These are phyloP conservation scores for Callochromis pleurospilus DNA, from an alignment of 2,113 vertebrate species.

Conservation along the genomic window DNA sequence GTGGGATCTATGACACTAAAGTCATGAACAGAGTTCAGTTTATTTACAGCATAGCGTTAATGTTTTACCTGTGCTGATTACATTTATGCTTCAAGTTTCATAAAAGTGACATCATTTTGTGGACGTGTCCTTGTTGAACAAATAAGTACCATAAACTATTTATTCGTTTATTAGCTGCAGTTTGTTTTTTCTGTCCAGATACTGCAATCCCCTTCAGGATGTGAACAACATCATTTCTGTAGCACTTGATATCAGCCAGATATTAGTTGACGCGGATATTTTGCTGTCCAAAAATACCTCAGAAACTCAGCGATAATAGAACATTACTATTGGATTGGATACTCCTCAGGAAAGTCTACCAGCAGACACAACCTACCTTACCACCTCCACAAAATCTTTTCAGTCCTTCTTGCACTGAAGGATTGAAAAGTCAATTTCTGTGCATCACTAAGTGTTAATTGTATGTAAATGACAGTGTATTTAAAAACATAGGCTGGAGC, in stretches of 20 bases:
- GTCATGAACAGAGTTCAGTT: background rate
- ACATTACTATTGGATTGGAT: background rate
- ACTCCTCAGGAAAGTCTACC: background rate
- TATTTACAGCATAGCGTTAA: background rate
- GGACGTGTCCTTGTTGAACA: background rate
- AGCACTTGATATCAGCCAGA: background rate
- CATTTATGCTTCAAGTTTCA: background rate
- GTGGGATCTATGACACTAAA: too few species aligned
- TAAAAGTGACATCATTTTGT: background rate
- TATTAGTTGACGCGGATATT: rapidly evolving
- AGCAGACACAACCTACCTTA: background rate
- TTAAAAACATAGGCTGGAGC: background rate
- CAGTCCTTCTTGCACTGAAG: background rate
- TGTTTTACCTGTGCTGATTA: background rate
- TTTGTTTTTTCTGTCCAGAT: background rate
- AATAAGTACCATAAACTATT: background rate
- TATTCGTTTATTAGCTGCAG: background rate
- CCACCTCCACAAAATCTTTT: background rate
- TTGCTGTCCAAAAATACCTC: background rate
- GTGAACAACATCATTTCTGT: background rate
- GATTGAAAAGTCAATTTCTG: background rate
- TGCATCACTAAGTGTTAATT: background rate
- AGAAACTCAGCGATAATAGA: background rate
- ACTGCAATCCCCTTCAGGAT: background rate
- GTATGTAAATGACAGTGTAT: background rate